These are phyloP conservation scores for Petrocephalus zakoni DNA, from an alignment of 2,113 vertebrate genomes.

Conservation along the genomic window DNA sequence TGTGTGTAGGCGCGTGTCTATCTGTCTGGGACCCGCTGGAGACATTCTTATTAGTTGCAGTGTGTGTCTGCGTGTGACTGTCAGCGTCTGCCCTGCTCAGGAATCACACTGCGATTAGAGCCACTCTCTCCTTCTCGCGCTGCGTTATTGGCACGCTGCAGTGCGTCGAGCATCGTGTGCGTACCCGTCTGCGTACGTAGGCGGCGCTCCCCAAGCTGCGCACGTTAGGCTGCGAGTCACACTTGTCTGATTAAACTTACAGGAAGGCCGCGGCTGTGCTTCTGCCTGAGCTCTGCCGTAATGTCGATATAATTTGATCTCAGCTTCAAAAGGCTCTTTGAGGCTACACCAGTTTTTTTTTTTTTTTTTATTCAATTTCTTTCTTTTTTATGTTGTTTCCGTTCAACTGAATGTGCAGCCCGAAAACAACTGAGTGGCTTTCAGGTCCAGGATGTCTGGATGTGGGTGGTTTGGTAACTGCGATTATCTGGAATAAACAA, in stretches of 20 bases:
- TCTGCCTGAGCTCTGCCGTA: background rate
- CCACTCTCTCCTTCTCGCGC: background rate
- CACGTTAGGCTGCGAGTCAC: background rate
- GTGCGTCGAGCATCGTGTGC: background rate
- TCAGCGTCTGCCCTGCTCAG: background rate
- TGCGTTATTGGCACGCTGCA: background rate
- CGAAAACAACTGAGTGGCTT: background rate
- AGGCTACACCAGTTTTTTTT: background rate
- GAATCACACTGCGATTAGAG: background rate
- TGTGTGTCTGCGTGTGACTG: background rate
- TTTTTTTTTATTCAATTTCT: background rate
- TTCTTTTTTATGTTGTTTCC: background rate
- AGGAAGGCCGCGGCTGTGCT: background rate
- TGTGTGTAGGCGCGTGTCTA: background rate
- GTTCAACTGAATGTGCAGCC: background rate
- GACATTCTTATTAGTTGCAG: background rate
- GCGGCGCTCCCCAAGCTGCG: background rate
- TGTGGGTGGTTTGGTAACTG: background rate
- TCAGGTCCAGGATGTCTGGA: background rate
- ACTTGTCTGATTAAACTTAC: background rate
- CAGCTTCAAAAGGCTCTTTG: background rate
- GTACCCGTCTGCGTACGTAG: background rate
- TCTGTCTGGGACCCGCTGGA: background rate
- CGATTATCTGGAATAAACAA: background rate
- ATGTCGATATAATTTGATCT: background rate